phyloP scores from a whole-genome alignment of 2,888 invertebrate species.

The Yponomeuta malinellus region DNA sequence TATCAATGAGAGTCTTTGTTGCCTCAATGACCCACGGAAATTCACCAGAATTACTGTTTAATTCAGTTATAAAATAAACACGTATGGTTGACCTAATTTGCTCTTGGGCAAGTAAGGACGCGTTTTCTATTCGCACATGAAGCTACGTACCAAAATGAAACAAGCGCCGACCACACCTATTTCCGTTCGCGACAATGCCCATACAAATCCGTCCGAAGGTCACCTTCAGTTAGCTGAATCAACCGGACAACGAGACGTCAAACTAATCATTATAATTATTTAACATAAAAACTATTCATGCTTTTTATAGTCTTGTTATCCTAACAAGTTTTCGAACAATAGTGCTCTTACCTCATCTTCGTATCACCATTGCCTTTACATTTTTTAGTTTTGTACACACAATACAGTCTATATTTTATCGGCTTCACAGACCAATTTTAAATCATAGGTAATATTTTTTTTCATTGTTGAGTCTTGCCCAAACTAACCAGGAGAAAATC shows the following conservation, averaged over 20 bases:
- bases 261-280: not conserved
- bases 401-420: no score
- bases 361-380: no score
- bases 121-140: not conserved
- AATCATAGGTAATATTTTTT: no score
- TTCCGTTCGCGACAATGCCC: slow-evolving; percentile 50
- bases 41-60: not conserved
- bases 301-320: not conserved
- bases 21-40: not conserved
- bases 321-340: not conserved
- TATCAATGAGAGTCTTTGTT: slow-evolving; percentile 4
- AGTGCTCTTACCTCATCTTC: no score
- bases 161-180: slow-evolving; percentile 54
- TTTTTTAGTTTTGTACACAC: no score
- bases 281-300: slow-evolving; percentile 1
- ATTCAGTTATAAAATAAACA: not conserved
- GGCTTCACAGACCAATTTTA: no score
- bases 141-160: slow-evolving; percentile 39
- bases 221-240: slow-evolving; percentile 48
- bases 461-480: no score
- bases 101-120: not conserved
- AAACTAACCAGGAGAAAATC: no score
- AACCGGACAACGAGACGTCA: slow-evolving; percentile 5
- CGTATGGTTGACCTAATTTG: slow-evolving; percentile 7
- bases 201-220: slow-evolving; percentile 59